These are phyloP conservation scores for Acronicta leporina DNA, from an alignment of 2,888 invertebrate species.

Conservation along the genomic window DNA sequence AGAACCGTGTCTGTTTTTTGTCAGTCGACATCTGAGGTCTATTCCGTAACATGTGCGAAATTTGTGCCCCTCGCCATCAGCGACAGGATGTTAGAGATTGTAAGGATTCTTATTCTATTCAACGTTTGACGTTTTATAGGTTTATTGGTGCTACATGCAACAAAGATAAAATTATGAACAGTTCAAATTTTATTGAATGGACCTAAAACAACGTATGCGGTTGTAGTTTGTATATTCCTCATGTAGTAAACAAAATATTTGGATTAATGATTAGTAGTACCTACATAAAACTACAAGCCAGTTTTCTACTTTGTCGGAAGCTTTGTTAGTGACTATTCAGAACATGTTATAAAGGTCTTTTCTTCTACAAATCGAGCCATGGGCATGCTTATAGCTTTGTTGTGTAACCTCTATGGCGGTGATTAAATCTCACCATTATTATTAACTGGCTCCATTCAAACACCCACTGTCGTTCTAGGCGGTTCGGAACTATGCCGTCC, in stretches of 20 bases:
- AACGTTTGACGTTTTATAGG: constrained; percentile 32
- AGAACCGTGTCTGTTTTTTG: constrained; percentile 80
- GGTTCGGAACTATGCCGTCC: constrained; percentile 88
- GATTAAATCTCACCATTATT: constrained; percentile 89
- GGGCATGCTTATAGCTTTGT: constrained; percentile 84
- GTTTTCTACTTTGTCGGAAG: constrained; percentile 71
- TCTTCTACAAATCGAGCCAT: constrained; percentile 78
- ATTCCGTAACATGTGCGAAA: constrained; percentile 83
- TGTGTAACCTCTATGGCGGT: constrained; percentile 87
- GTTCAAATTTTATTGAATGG: constrained; percentile 4
- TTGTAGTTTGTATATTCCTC: constrained; percentile 41
- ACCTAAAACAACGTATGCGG: constrained; percentile 7
- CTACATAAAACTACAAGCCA: constrained; percentile 73
- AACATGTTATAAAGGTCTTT: constrained; percentile 67
- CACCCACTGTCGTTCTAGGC: constrained; percentile 88
- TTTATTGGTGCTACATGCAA: constrained; percentile 35
- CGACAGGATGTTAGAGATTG: constrained; percentile 70
- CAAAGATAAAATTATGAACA: constrained; percentile 22
- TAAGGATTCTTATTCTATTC: constrained; percentile 66
- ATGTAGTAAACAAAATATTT: constrained; percentile 45
- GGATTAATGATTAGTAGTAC: constrained; percentile 80
- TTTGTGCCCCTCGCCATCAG: constrained; percentile 66
- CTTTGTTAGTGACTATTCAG: constrained; percentile 82
- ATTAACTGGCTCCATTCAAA: constrained; percentile 89
- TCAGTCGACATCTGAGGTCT: constrained; percentile 79